Base-by-base conservation (phyloP, 37 sponge, comb jelly and placozoan species). In the Chondrilla cf. caribensis region DNA sequence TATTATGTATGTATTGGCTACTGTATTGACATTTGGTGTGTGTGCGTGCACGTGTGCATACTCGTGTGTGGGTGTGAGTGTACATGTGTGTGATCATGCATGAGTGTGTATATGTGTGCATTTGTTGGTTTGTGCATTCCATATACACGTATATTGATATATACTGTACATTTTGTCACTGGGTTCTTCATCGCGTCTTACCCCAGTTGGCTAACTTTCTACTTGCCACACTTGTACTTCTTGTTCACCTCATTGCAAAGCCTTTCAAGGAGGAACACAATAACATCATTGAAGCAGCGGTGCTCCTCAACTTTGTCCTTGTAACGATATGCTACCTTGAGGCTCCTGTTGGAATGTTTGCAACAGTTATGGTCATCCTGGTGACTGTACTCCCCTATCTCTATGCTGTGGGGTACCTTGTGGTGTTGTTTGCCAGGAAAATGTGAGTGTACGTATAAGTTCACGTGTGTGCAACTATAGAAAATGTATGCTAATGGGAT, bases 221-320 rank as follows among this genome's bases (percentile, higher is more conserved):
- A 9, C 77, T 82, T 25, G 87, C 84, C 0, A 78, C 87, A 44
- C 35, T 58, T 0, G 82, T 84, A 0, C 85, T 91, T 14, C 44
- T 84, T n/a, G 79, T 91, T 32, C 88, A 87, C 38, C 60, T 84
- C 57, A 84, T 91, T 40, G 67, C 83, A 31, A 91, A 91, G 38
- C 91, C 91, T 0, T 91, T 57, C 32, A 26, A 87, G 81, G 78
- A 91, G 72, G 33, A n/a, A 58, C 38, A 81, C 64, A 84, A 75
- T 58, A 91, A 91, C 39, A 26, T 87, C 72, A 87, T 87, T n/a
- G 91, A 91, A 60, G 82, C 91, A 7, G 71, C 77, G 54, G 81
- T 91, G 39, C 65, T 91, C 44, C 71, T 91, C 41, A 64, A 87
- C 72, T 72, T 91, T n/a, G n/a, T n/a, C n/a, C n/a, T n/a, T n/a